A percentile compares a stretch with the other conserved stretches of the same genome.
These are phyloP conservation scores for Dendropsophus ebraccatus DNA, from an alignment of 2,113 vertebrate genomes.

Conservation along the genomic window DNA sequence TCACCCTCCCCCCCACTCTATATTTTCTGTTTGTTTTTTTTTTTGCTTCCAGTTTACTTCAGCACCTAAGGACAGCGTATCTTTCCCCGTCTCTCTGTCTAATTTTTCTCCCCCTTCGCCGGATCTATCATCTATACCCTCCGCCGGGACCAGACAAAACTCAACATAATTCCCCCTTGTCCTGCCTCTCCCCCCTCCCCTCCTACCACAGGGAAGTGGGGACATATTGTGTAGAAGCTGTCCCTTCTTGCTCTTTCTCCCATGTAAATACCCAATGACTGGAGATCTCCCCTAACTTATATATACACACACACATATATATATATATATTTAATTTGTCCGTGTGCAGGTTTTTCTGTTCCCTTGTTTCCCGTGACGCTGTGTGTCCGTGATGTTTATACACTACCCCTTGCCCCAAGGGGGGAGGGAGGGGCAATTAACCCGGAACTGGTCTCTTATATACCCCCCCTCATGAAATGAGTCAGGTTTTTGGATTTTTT, in stretches of 20 bases:
- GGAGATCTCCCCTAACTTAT: constrained; percentile 49
- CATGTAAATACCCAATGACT: constrained; percentile 53
- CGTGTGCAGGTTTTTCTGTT: constrained; percentile 56
- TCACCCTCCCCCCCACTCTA: neutral
- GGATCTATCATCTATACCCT: constrained; percentile 50
- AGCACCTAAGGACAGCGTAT: constrained; percentile 56
- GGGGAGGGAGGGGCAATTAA: constrained; percentile 46
- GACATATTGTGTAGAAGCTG: constrained; percentile 50
- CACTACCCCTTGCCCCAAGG: neutral
- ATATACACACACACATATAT: constrained; percentile 48
- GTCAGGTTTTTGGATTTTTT: neutral
- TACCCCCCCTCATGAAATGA: constrained; percentile 12
- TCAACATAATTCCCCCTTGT: constrained; percentile 43
- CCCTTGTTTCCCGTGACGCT: constrained; percentile 51
- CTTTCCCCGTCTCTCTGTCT: constrained; percentile 53
- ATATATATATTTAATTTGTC: constrained; percentile 58
- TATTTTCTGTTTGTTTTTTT: neutral
- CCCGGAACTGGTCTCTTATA: constrained; percentile 43
- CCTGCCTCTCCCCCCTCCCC: constrained; percentile 50
- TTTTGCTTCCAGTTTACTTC: constrained; percentile 50
- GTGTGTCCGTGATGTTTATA: constrained; percentile 56
- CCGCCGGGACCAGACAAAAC: constrained; percentile 56
- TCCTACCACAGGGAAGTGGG: constrained; percentile 34
- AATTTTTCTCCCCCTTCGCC: constrained; percentile 37
- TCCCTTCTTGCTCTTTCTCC: constrained; percentile 35